Evolutionary conservation across 1,140 invertebrate species (phyloP).

Genomic region (Nephila pilipes): DNA sequence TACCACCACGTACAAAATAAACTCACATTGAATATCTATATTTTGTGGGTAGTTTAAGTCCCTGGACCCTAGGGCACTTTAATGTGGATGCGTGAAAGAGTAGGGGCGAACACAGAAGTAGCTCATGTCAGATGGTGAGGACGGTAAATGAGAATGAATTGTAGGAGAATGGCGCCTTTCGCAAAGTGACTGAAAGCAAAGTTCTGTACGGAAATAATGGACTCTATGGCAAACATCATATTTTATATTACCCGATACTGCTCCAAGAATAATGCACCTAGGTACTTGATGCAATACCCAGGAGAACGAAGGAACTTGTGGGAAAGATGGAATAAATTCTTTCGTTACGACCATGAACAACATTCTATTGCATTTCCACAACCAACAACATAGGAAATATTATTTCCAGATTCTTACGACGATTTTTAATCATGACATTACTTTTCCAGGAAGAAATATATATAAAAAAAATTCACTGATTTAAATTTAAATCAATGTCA

Average conservation of each 20-base stretch:
- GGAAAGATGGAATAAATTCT: not conserved
- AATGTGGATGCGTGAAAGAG: not conserved
- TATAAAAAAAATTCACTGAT: too few species aligned
- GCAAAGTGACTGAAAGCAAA: slow-evolving; percentile 71
- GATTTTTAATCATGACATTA: too few species aligned
- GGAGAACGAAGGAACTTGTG: not conserved
- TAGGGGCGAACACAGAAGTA: not conserved
- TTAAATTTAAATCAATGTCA: too few species aligned
- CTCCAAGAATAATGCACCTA: not conserved
- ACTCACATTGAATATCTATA: too few species aligned
- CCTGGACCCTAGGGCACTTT: too few species aligned
- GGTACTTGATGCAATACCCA: not conserved
- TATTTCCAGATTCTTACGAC: too few species aligned
- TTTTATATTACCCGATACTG: slow-evolving; percentile 58
- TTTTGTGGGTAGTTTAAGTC: too few species aligned
- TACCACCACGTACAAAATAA: too few species aligned
- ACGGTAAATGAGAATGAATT: slow-evolving; percentile 66
- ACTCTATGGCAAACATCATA: slow-evolving; percentile 45
- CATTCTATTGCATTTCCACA: not conserved
- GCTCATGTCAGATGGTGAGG: not conserved
- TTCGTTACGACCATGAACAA: not conserved
- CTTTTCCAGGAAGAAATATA: too few species aligned
- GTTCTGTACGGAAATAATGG: slow-evolving; percentile 70
- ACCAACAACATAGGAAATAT: too few species aligned
- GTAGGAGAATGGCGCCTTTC: not conserved